Base-by-base conservation (phyloP, 2,113 vertebrate genomes). In the Anseranas semipalmata region DNA sequence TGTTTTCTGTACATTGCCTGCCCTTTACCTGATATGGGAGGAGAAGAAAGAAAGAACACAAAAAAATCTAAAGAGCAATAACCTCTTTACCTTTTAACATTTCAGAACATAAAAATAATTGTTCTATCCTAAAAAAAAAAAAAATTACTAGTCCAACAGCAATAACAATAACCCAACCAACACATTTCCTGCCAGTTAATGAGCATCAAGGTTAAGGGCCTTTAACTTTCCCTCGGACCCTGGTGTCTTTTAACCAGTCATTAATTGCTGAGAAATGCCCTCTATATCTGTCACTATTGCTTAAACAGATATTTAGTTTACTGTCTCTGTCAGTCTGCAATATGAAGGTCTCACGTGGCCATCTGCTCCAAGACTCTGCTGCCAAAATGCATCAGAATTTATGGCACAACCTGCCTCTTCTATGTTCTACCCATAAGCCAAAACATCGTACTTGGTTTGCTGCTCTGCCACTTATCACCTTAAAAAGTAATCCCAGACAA, bases 201-300 rank as follows among this genome's bases (percentile, higher is more conserved):
- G 67, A 95, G 87, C 27, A 10, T 63, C 85, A 89, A 90, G 89
- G 94, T 89, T 89, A 91, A 91, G n/a, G 71, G 81, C 67, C 87
- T 92, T 91, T 77, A 82, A 55, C 89, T 95, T 92, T 96, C 37
- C 50, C 74, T 83, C 2, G 1, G 67, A 94, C 81, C 89, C 41
- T 27, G 35, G 71, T 82, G 87, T 95, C 81, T 87, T 50, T 93
- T 87, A 94, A 77, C 91, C 87, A 95, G 74, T 77, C 91, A 91
- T 95, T 95, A 96, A 95, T 82, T 94, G 86, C 86, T 70, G 67
- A 96, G 73, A 91, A 96, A 92, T 95, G 87, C 84, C 94, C 74
- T 95, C 81, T 82, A 50, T 63, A 85, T 95, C 84, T 71, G 1
- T 94, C 94, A 91, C 46, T 41, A 71, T 22, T 89, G 74, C 84